Evolutionary conservation across 2,888 invertebrate species (phyloP), one percentile per base, ranked within the genome.

Genomic region (Acrobasis consociella): DNA sequence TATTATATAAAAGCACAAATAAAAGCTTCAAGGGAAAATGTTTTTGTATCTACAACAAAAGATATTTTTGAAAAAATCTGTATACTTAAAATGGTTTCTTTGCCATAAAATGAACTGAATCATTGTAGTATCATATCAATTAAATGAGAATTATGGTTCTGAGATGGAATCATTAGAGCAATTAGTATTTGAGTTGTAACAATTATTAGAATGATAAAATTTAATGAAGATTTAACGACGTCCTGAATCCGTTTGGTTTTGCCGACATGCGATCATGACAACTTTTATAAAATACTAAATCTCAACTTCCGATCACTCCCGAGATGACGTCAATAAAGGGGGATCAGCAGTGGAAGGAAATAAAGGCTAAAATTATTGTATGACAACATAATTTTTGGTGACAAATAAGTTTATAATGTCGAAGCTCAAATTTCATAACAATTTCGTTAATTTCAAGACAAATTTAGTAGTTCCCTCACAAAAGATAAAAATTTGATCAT

Each of bases 191-290:
- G 38, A 37, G 15, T 38, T 11, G 60, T 42, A 17, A 5, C 60
- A 37, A 60, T 60, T n/a, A n/a, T n/a, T 39, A 50, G 42, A 56
- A 60, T 38, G 39, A 51, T 60, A 51, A 51, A 51, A 49, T 60
- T 22, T 49, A 58, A 58, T 46, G 49, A 49, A 22, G 15, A 49
- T 49, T 37, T 59, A 37, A 50, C 15, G 16, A 59, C 39, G 39
- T 51, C 17, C 17, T 60, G 38, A 51, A 60, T 51, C 50, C 60
- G 60, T 60, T 50, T 60, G 51, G 16, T 51, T 51, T 60, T 60
- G 16, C 51, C 60, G 16, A 38, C 16, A 8, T 13, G 10, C 37
- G 37, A 31, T 38, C 5, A 42, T 10, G 3, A 46, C 7, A n/a
- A 13, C 11, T n/a, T 11, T 3, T 31, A 31, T 31, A 31, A 31